phyloP scores from a whole-genome alignment of 1,140 invertebrate genomes.

The Drosophila simulans region DNA sequence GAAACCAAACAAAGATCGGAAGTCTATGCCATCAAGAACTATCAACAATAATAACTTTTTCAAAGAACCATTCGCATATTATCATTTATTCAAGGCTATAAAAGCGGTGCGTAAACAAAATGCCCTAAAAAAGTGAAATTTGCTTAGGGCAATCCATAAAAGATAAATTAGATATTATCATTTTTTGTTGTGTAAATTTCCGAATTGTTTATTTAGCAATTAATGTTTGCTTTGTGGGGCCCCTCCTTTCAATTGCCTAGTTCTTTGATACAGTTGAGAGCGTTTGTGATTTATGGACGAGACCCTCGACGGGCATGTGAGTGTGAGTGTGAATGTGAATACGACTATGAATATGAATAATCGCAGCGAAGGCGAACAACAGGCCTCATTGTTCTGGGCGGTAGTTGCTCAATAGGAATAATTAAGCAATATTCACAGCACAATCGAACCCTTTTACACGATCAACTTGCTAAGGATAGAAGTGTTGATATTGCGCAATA shows the following conservation, averaged over 20 bases:
- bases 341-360: slow-evolving; percentile 44
- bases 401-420: slow-evolving; percentile 42
- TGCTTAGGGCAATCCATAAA: slow-evolving; percentile 37
- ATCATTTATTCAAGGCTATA: slow-evolving; percentile 19
- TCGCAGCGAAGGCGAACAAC: slow-evolving; percentile 54
- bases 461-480: slow-evolving; percentile 7
- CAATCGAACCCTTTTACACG: slow-evolving; percentile 52
- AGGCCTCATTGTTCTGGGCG: slow-evolving; percentile 53
- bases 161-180: slow-evolving; percentile 46
- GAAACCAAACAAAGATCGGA: slow-evolving; percentile 17
- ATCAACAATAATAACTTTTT: slow-evolving; percentile 20
- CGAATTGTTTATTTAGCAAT: slow-evolving; percentile 60
- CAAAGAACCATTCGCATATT: slow-evolving; percentile 29
- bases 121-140: slow-evolving; percentile 46
- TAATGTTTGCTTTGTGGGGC: slow-evolving; percentile 38
- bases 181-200: slow-evolving; percentile 23
- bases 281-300: slow-evolving; percentile 66
- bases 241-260: slow-evolving; percentile 43
- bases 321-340: slow-evolving; percentile 13
- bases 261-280: slow-evolving; percentile 73
- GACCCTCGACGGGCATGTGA: slow-evolving; percentile 51
- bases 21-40: slow-evolving; percentile 13
- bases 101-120: slow-evolving; percentile 41
- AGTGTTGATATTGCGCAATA: background rate
- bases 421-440: slow-evolving; percentile 24